Evolutionary conservation across 2,888 invertebrate species (phyloP).

Genomic region (Leptura quadrifasciata): DNA sequence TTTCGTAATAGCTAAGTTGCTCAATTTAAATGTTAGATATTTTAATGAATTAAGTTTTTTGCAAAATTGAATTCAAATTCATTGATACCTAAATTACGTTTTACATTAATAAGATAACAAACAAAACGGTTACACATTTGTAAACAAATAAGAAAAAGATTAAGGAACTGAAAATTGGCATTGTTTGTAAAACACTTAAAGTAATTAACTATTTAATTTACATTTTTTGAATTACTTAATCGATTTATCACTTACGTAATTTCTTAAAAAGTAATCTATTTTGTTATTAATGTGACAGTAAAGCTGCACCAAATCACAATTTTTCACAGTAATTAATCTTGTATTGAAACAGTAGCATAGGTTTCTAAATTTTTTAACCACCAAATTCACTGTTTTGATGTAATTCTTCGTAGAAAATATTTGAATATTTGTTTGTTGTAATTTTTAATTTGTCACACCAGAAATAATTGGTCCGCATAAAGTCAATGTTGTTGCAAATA

Average conservation of each 20-base stretch:
- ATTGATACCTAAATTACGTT: background rate
- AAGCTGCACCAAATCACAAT: slow-evolving; percentile 30
- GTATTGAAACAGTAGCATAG: background rate
- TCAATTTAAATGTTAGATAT: too few relatives aligned
- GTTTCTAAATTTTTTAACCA: slow-evolving; percentile 36
- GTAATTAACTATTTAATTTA: slow-evolving; percentile 1
- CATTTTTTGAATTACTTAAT: background rate
- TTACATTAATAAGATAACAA: background rate
- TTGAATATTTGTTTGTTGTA: slow-evolving; percentile 36
- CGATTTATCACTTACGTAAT: slow-evolving; percentile 12
- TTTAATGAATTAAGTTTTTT: too few relatives aligned
- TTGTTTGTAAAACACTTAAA: background rate
- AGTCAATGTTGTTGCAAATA: slow-evolving; percentile 1
- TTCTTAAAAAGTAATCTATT: slow-evolving; percentile 17
- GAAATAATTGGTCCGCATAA: slow-evolving; percentile 30
- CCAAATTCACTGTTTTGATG: slow-evolving; percentile 6
- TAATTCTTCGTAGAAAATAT: slow-evolving; percentile 32
- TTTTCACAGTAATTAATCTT: slow-evolving; percentile 31
- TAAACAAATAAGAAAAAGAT: background rate
- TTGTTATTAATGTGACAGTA: slow-evolving; percentile 11
- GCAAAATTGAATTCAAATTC: background rate
- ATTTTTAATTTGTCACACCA: slow-evolving; percentile 36
- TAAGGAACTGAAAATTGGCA: background rate
- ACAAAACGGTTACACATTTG: background rate
- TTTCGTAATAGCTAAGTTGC: too few relatives aligned